phyloP scores from a whole-genome alignment of 2,797 vertebrate species.

The Hozukius guyotensis region DNA sequence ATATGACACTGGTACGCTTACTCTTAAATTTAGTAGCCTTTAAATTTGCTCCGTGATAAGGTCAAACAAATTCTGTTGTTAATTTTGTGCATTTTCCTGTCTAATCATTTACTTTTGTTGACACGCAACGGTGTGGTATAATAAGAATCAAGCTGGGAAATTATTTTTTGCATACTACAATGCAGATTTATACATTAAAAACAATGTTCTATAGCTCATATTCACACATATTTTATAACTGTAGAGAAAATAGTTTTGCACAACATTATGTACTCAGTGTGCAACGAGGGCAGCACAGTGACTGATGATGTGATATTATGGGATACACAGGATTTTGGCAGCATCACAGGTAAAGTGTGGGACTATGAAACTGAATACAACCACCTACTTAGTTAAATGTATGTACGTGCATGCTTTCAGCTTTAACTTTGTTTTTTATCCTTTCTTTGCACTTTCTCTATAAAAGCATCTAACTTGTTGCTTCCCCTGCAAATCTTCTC shows the following conservation, averaged over 20 bases:
- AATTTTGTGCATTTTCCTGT: neutral
- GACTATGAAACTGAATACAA: constrained; percentile 6
- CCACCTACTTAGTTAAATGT: constrained; percentile 4
- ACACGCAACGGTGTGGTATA: neutral
- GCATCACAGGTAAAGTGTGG: neutral
- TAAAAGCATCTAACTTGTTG: constrained; percentile 20
- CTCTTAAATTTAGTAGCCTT: neutral
- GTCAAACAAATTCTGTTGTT: neutral
- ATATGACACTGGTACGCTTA: neutral
- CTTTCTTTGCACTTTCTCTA: constrained; percentile 15
- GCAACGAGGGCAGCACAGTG: neutral
- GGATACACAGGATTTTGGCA: constrained; percentile 7
- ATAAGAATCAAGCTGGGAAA: neutral
- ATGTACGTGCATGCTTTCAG: neutral
- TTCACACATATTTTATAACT: neutral
- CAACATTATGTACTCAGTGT: neutral
- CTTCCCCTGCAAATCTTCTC: neutral
- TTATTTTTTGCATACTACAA: neutral
- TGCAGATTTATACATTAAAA: neutral
- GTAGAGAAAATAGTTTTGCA: neutral
- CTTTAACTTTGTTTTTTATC: constrained; percentile 42
- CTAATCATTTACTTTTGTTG: neutral
- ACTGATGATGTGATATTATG: constrained; percentile 9
- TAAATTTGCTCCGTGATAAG: neutral
- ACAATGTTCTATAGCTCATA: neutral